phyloP scores from a whole-genome alignment of 2,888 invertebrate species.

The Stenurella melanura region DNA sequence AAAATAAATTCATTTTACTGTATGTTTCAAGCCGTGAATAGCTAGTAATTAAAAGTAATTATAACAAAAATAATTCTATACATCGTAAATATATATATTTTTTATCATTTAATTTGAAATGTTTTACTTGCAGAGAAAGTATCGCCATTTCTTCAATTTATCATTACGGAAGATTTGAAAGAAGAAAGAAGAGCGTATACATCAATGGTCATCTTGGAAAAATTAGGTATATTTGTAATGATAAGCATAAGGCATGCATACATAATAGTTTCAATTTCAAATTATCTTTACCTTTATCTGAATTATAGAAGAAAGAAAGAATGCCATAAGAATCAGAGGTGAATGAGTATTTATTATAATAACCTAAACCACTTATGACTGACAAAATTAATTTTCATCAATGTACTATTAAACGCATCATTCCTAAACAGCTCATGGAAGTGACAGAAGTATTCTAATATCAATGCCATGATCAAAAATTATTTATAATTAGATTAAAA shows the following conservation, averaged over 20 bases:
- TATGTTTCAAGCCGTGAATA: no score
- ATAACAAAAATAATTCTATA: no score
- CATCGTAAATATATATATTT: no score
- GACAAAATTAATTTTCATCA: conserved; percentile 14
- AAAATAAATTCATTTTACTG: no score
- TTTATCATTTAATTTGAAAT: background rate
- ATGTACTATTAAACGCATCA: conserved; percentile 10
- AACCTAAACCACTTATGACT: background rate
- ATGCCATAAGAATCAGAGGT: background rate
- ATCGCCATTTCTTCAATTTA: background rate
- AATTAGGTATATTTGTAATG: background rate
- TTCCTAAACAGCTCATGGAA: background rate
- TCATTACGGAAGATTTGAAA: background rate
- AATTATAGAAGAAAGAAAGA: background rate
- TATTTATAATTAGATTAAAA: conserved; percentile 10
- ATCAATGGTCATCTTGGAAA: conserved; percentile 18
- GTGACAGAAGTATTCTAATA: conserved; percentile 8
- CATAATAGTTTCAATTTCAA: conserved; percentile 10
- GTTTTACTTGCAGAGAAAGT: background rate
- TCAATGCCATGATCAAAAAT: conserved; percentile 5
- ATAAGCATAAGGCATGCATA: background rate
- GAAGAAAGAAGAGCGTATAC: background rate
- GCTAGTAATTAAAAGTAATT: no score
- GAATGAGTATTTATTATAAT: background rate
- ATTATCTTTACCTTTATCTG: conserved; percentile 1